Percentiles rank a stretch among this genome's conserved stretches.
phyloP scores from a whole-genome alignment of 1,140 invertebrate genomes.

The Coenobita brevimanus region DNA sequence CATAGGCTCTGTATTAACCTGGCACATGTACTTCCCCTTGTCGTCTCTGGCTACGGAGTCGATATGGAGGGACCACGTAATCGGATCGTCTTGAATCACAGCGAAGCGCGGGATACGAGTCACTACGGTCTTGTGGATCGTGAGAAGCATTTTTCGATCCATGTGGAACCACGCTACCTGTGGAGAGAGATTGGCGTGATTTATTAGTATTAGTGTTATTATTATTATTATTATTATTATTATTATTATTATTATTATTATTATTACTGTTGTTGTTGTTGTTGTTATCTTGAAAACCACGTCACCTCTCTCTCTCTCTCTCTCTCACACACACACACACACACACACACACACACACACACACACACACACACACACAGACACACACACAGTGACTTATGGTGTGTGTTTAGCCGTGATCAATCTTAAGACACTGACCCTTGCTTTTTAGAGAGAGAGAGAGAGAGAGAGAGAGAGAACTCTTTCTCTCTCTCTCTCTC shows the following conservation, averaged over 20 bases:
- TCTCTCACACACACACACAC: constrained; percentile 17
- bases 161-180: constrained; percentile 73
- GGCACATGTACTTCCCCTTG: constrained; percentile 72
- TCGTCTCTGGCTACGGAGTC: constrained; percentile 71
- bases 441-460: too few relatives aligned
- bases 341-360: constrained; percentile 39
- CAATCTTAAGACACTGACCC: too few relatives aligned
- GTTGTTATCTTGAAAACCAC: too few relatives aligned
- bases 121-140: constrained; percentile 71
- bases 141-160: constrained; percentile 71
- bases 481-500: too few relatives aligned
- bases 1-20: constrained; percentile 73
- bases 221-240: too few relatives aligned
- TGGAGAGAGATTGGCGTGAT: neutral
- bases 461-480: too few relatives aligned
- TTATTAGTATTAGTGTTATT: too few relatives aligned
- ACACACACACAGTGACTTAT: neutral
- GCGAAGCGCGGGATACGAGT: constrained; percentile 70
- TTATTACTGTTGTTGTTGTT: too few relatives aligned
- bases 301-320: too few relatives aligned
- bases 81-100: constrained; percentile 69
- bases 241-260: too few relatives aligned
- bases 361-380: constrained; percentile 29
- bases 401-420: neutral
- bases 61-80: constrained; percentile 71